A percentile compares a stretch with the other conserved stretches of the same genome.
Conservation (phyloP, 2,888 invertebrate genomes). For the Trissonchulus latispiculum region DNA sequence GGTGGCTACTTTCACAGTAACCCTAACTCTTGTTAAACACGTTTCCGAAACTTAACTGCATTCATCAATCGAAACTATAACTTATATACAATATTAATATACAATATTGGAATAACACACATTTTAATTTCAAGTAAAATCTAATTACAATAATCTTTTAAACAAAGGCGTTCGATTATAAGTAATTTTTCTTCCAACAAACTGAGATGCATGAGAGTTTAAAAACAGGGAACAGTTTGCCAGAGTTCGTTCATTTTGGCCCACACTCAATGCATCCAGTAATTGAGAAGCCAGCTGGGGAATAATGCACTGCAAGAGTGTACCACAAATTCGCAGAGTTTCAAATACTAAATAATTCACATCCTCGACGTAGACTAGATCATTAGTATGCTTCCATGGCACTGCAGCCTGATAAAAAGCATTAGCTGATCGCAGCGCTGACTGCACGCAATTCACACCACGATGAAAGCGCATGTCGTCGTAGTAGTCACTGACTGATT, state of each 20-base stretch:
- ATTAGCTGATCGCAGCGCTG: not conserved
- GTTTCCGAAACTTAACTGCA: too few species aligned
- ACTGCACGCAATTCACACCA: not conserved
- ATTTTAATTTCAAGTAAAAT: too few species aligned
- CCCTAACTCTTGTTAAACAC: too few species aligned
- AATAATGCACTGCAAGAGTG: not conserved
- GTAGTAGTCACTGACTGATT: not conserved
- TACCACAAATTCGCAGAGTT: not conserved
- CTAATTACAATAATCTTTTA: too few species aligned
- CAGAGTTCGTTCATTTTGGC: not conserved
- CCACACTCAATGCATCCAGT: not conserved
- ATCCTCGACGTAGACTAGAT: not conserved
- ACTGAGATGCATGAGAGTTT: not conserved
- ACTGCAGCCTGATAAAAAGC: not conserved
- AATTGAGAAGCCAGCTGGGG: not conserved
- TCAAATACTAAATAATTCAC: constrained; percentile 4
- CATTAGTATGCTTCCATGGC: not conserved
- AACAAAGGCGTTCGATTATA: too few species aligned
- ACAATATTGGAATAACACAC: too few species aligned
- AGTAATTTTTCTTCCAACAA: not conserved
- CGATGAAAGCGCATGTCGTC: not conserved
- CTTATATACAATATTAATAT: too few species aligned
- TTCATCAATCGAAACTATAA: too few species aligned
- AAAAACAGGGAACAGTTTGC: not conserved
- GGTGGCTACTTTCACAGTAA: too few species aligned